These are phyloP conservation scores for Eciton burchellii DNA, from an alignment of 1,140 invertebrate genomes.

Conservation along the genomic window DNA sequence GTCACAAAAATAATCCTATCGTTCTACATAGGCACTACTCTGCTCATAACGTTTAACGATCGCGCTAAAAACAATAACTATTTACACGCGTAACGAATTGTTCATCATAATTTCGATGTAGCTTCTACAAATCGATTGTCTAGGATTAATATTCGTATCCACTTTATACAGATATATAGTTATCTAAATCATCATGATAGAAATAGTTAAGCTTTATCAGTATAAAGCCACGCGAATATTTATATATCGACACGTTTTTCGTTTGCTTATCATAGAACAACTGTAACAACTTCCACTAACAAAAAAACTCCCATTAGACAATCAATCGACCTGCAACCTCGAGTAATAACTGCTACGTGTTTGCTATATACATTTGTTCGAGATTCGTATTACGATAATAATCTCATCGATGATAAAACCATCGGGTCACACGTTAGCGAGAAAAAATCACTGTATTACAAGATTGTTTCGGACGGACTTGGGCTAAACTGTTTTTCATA, in stretches of 20 bases:
- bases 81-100: conserved; percentile 68
- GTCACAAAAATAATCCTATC: conserved; percentile 62
- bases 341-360: conserved; percentile 60
- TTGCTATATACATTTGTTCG: conserved; percentile 66
- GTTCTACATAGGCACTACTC: conserved; percentile 63
- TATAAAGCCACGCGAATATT: conserved; percentile 22
- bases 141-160: conserved; percentile 52
- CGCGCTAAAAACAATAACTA: conserved; percentile 64
- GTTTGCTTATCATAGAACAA: conserved; percentile 5
- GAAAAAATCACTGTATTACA: conserved; percentile 60
- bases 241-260: conserved; percentile 38
- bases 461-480: conserved; percentile 84
- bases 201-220: conserved; percentile 34
- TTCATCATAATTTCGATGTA: conserved; percentile 58
- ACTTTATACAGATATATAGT: background rate
- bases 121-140: conserved; percentile 70
- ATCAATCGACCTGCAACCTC: conserved; percentile 61
- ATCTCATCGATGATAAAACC: conserved; percentile 50
- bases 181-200: background rate
- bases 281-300: conserved; percentile 35
- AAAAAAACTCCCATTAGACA: conserved; percentile 51
- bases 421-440: conserved; percentile 17
- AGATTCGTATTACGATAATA: conserved; percentile 64
- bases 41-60: conserved; percentile 58
- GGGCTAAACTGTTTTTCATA: conserved; percentile 78